Evolutionary conservation across 2,888 invertebrate genomes (phyloP), one percentile per base, ranked within the genome.

Genomic region (Lysandra bellargus): DNA sequence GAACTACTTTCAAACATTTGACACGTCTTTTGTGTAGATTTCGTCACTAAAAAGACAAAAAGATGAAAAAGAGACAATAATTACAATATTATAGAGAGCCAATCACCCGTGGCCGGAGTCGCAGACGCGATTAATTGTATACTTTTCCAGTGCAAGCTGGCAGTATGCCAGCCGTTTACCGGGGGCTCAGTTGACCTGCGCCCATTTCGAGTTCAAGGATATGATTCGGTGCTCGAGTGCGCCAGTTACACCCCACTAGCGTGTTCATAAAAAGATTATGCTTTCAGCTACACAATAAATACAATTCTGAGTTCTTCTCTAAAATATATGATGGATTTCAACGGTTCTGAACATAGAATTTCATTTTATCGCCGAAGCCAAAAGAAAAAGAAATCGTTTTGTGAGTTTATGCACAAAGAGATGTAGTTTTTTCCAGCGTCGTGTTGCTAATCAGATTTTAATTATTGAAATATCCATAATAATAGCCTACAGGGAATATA

Each of bases 101-200:
- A 69, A 57, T 57, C 57, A 57, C 4, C 57, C 57, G 57, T 57
- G 4, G 57, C 30, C 64, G 64, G 12, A 69, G 30, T 69, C 64
- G 64, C 12, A 23, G 30, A 30, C 23, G 33, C 30, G 33, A 33
- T 69, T 69, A 69, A 69, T 69, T 69, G 64, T 69, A 69, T 69
- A 69, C 12, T 69, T 69, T 69, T 30, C 64, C 64, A 69, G 64
- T 30, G 64, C 64, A 33, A 30, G 64, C 12, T 69, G 64, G 33
- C 64, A 30, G 64, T 30, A 33, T 3, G 64, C 64, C 64, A 69
- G 30, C 12, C 23, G 64, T 69, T 69, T 69, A 9, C 12, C 30
- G 23, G 23, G 23, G 23, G 30, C 30, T 33, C 30, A 14, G 6
- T 33, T 69, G 64, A 69, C 64, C 64, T 69, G 64, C 64, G 64